These are phyloP conservation scores for Neopelma chrysocephalum DNA, from an alignment of 2,797 vertebrate species.

Conservation along the genomic window DNA sequence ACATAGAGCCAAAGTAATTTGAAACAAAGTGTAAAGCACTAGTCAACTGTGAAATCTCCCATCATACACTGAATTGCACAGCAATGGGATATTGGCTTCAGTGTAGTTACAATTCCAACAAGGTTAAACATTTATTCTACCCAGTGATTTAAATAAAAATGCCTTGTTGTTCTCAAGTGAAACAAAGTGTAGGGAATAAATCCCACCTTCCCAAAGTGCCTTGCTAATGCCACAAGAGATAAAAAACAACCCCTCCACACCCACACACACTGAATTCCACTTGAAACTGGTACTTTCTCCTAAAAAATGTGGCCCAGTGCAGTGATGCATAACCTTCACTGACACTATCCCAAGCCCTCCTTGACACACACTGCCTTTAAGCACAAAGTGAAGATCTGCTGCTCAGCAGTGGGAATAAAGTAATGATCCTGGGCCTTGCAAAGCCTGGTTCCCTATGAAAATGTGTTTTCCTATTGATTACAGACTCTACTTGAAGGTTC, in stretches of 20 bases:
- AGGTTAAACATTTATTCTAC: constrained; percentile 58
- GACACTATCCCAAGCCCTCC: not conserved
- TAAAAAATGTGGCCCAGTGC: not conserved
- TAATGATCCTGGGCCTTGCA: rapidly evolving
- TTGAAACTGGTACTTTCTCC: not conserved
- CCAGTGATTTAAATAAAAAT: constrained; percentile 60
- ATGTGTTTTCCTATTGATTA: not conserved
- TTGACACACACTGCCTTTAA: not conserved
- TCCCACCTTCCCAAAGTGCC: not conserved
- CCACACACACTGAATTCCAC: not conserved
- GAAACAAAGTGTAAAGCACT: constrained; percentile 52
- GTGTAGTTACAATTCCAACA: constrained; percentile 15
- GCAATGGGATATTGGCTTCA: constrained; percentile 22
- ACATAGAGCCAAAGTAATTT: constrained; percentile 39
- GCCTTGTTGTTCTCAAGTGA: constrained; percentile 1
- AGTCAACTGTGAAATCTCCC: constrained; percentile 64
- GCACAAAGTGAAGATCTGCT: not conserved
- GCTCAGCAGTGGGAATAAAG: not conserved
- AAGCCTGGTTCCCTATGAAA: not conserved
- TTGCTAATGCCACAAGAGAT: not conserved
- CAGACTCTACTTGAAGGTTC: not conserved
- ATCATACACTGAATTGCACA: constrained; percentile 55
- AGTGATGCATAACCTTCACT: not conserved
- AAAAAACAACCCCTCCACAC: rapidly evolving
- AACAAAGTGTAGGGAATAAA: not conserved